Percentiles rank a stretch among this genome's conserved stretches.
Conservation (phyloP, 1,140 invertebrate species). For the Hycleus cichorii region DNA sequence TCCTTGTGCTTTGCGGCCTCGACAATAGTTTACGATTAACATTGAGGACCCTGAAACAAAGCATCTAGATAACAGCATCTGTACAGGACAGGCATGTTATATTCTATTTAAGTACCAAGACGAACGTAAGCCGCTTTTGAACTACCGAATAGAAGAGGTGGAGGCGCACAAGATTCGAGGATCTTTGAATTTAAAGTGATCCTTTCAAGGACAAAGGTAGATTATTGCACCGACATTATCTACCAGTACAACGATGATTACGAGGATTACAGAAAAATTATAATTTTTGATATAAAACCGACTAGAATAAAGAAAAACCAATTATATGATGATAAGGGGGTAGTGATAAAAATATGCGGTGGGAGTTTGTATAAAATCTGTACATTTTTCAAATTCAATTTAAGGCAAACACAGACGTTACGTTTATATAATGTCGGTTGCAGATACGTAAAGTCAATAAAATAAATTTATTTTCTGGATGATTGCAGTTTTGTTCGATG, state of each 20-base stretch:
- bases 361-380: too few relatives aligned
- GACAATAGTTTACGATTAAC: conserved; percentile 24
- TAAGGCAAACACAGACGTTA: too few relatives aligned
- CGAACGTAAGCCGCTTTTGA: conserved; percentile 20
- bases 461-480: too few relatives aligned
- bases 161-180: conserved; percentile 1
- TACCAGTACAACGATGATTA: background rate
- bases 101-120: conserved; percentile 19
- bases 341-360: background rate
- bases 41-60: conserved; percentile 24
- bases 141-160: background rate
- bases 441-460: too few relatives aligned
- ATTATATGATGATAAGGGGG: background rate
- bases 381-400: too few relatives aligned
- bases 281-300: background rate
- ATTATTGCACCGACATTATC: too few relatives aligned
- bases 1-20: conserved; percentile 39
- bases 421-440: too few relatives aligned
- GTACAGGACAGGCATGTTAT: conserved; percentile 21
- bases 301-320: background rate
- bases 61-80: conserved; percentile 19
- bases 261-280: background rate
- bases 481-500: too few relatives aligned
- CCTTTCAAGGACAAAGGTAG: conserved; percentile 14
- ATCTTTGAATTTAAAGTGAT: conserved; percentile 3